These are phyloP conservation scores for Galago senegalensis DNA, from an alignment of 2,797 vertebrate genomes.

Conservation along the genomic window DNA sequence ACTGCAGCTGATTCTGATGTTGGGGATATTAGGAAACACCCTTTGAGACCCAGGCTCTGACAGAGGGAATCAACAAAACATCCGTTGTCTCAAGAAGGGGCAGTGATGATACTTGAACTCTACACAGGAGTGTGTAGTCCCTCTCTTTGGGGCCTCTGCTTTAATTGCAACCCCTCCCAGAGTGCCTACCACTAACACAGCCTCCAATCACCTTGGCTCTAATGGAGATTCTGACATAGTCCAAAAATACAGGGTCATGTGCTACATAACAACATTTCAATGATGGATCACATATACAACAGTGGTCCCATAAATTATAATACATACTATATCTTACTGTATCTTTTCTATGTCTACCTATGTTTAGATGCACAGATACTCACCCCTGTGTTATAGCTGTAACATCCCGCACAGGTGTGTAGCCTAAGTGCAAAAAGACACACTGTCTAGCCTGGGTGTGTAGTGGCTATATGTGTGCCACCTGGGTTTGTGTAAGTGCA, in stretches of 20 bases:
- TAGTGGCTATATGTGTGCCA: not conserved
- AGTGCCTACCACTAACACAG: not conserved
- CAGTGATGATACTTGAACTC: fast-evolving
- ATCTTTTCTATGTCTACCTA: not conserved
- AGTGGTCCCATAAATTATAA: not conserved
- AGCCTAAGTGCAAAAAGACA: not conserved
- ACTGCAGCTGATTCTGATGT: not conserved
- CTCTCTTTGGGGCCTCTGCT: not conserved
- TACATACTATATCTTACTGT: not conserved
- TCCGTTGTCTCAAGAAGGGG: not conserved
- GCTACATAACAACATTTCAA: not conserved
- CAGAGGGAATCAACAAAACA: not conserved
- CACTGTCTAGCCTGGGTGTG: not conserved
- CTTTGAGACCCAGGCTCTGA: not conserved
- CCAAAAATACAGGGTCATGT: not conserved
- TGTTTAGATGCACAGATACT: not conserved
- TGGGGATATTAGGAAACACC: not conserved
- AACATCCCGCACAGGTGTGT: not conserved
- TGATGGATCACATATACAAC: not conserved
- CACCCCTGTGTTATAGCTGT: not conserved
- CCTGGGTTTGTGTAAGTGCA: not conserved
- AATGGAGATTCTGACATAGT: not conserved
- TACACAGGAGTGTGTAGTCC: not conserved
- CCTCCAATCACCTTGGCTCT: not conserved
- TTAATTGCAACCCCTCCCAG: not conserved